Evolutionary conservation across 2,113 vertebrate genomes (phyloP).

Genomic region (Brachypodius melanocephalos): DNA sequence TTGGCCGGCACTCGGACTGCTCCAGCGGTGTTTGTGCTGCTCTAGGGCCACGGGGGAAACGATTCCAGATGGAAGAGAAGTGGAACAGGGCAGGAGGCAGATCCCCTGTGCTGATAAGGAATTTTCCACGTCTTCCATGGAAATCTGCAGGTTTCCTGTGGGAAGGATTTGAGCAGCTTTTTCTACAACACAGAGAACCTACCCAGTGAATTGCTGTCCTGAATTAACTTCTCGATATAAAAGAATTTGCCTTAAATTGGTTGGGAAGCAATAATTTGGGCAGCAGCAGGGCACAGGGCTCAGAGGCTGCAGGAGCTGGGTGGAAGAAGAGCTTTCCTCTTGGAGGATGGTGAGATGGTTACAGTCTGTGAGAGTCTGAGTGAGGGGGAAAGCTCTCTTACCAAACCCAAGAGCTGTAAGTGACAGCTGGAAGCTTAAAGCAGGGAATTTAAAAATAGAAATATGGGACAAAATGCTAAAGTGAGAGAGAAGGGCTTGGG

Average conservation of each 20-base stretch:
- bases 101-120: neutral
- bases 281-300: neutral
- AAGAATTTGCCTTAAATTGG: neutral
- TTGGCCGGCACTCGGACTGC: fast-evolving
- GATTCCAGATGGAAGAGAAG: neutral
- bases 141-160: neutral
- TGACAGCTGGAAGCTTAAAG: constrained; percentile 19
- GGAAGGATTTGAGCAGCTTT: neutral
- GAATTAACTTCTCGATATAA: neutral
- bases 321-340: neutral
- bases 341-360: neutral
- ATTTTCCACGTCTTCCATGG: neutral
- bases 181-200: neutral
- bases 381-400: neutral
- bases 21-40: neutral
- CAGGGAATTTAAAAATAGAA: neutral
- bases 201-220: neutral
- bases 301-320: neutral
- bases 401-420: neutral
- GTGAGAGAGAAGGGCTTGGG: neutral
- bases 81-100: neutral
- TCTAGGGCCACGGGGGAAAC: neutral
- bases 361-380: neutral
- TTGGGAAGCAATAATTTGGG: neutral
- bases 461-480: neutral